Evolutionary conservation across 1,140 invertebrate genomes (phyloP), one percentile per base, ranked within the genome.

Genomic region (Drosophila santomea): DNA sequence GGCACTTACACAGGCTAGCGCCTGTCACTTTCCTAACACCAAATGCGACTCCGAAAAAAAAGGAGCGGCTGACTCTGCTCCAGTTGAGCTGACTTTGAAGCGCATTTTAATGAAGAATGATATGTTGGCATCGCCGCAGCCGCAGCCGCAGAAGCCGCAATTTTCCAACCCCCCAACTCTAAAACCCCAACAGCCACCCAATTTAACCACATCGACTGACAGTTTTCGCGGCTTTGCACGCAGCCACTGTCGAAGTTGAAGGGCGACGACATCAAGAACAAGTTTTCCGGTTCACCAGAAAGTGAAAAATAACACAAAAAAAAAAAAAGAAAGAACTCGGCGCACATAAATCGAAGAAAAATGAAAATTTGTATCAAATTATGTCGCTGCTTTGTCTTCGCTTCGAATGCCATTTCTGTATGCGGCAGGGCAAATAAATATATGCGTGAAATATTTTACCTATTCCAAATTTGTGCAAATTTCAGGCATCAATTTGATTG

Each of bases 71-170:
- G 32, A 56, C 58, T 56, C 43, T 25, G 61, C 66, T 17, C 38
- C 62, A 15, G 51, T 69, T 60, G 55, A 39, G 73, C 72, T 89
- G 83, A 88, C 83, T 88, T 89, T 88, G 84, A 90, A 89, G 84
- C 85, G 84, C 77, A 89, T 78, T 89, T 89, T 89, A 89, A 89
- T 89, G 84, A 89, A 89, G 84, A 89, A 85, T 89, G 84, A 89
- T 88, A 88, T 88, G 84, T 88, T 84, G 84, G 77, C 84, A 83
- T 67, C 86, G 73, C 81, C 86, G 73, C 81, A 45, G 56, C 81
- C 86, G 73, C 81, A 45, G 56, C 72, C 74, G 64, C 78, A 35
- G 73, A 78, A 45, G 56, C 72, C 74, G 64, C 78, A 35, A 52
- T 52, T 56, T 38, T 44, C 55, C 44, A 38, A 15, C 14, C 51